phyloP scores from a whole-genome alignment of 2,888 invertebrate species.

The Andricus curvator region DNA sequence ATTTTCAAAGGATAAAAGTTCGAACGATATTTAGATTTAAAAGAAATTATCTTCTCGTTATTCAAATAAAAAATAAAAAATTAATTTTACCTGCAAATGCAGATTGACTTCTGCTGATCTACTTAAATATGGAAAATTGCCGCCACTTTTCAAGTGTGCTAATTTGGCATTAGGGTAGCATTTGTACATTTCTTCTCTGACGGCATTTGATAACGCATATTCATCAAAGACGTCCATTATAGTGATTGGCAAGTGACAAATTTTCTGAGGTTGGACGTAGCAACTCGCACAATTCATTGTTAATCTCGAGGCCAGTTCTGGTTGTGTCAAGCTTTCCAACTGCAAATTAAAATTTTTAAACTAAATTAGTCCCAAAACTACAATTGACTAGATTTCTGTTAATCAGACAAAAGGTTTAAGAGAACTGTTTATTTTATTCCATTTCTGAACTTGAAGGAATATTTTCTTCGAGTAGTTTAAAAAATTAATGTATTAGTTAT shows the following conservation, averaged over 20 bases:
- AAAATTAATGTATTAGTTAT: not conserved
- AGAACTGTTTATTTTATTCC: too few species aligned
- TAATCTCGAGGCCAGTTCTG: constrained; percentile 90
- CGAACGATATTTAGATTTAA: constrained; percentile 34
- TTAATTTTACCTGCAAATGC: constrained; percentile 86
- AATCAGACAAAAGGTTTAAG: too few species aligned
- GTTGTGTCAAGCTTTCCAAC: constrained; percentile 90
- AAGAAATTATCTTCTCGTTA: constrained; percentile 1
- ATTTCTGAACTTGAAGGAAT: not conserved
- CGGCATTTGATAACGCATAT: constrained; percentile 88
- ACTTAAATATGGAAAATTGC: constrained; percentile 94
- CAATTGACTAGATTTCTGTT: not conserved
- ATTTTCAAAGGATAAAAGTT: not conserved
- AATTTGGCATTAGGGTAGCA: constrained; percentile 92
- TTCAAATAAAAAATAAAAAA: constrained; percentile 12
- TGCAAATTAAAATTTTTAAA: constrained; percentile 71
- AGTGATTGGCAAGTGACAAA: constrained; percentile 86
- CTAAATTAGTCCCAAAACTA: constrained; percentile 20
- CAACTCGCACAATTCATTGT: constrained; percentile 91
- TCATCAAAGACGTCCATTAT: constrained; percentile 95
- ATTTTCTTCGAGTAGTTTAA: too few species aligned
- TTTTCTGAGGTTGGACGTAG: constrained; percentile 88
- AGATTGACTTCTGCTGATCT: constrained; percentile 93
- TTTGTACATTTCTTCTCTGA: constrained; percentile 90
- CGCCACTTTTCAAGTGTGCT: constrained; percentile 92